phyloP scores from a whole-genome alignment of 2,113 vertebrate genomes.

The Athene cunicularia region DNA sequence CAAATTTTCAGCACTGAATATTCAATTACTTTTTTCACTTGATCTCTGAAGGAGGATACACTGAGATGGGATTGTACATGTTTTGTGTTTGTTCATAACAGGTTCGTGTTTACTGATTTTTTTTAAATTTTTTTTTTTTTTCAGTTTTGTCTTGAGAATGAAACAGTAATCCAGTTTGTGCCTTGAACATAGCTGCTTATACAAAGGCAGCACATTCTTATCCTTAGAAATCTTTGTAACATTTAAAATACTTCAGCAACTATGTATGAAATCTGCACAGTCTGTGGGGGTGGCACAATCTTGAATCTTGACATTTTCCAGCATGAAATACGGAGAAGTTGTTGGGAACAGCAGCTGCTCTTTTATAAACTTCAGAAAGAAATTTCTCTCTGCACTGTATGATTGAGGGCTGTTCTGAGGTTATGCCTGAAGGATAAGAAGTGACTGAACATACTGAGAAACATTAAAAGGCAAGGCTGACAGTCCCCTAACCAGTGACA shows the following conservation, averaged over 20 bases:
- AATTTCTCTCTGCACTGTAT: not conserved
- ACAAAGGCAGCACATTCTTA: not conserved
- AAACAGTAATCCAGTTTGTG: not conserved
- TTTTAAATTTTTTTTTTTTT: not conserved
- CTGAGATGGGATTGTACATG: not conserved
- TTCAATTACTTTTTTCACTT: not conserved
- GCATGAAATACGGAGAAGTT: not conserved
- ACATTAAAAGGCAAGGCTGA: not conserved
- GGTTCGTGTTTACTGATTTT: not conserved
- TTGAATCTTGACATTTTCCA: not conserved
- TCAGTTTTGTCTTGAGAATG: not conserved
- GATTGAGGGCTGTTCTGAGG: not conserved
- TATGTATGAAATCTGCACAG: not conserved
- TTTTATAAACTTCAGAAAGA: not conserved
- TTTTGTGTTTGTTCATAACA: not conserved
- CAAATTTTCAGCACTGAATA: not conserved
- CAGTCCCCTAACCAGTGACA: not conserved
- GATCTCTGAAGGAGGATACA: not conserved
- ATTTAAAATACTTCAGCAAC: not conserved
- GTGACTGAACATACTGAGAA: not conserved
- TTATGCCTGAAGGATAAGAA: not conserved
- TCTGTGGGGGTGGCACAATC: not conserved
- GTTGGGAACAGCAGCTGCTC: not conserved
- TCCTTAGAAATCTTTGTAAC: not conserved
- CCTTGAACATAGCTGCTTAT: not conserved